A percentile compares a stretch with the other conserved stretches of the same genome.
Evolutionary conservation across 1,140 invertebrate species (phyloP).

Genomic region (Micrasema longulum): DNA sequence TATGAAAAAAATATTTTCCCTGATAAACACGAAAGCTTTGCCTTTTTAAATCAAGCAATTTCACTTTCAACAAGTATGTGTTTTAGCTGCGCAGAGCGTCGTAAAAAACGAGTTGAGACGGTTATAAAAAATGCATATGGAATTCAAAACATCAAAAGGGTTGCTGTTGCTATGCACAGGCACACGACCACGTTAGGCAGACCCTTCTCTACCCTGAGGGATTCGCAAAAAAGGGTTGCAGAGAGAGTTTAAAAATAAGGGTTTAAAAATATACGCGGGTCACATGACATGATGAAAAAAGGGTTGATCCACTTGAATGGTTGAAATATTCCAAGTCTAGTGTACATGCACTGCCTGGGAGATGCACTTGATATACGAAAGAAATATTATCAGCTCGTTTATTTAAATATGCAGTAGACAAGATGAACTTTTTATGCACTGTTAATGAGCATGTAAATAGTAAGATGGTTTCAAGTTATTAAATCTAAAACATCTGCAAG

Average conservation of each 20-base stretch:
- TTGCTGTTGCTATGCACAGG: conserved; percentile 25
- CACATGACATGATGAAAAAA: conserved; percentile 42
- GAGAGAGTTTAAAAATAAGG: conserved; percentile 29
- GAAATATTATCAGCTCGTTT: neutral
- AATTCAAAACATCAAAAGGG: conserved; percentile 39
- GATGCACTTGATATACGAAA: conserved; percentile 29
- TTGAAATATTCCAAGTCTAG: neutral
- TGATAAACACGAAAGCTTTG: too few species aligned
- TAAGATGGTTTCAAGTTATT: too few species aligned
- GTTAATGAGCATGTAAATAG: too few species aligned
- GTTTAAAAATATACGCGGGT: conserved; percentile 52
- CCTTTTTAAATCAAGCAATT: conserved; percentile 5
- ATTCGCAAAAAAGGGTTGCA: conserved; percentile 37
- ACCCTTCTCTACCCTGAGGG: conserved; percentile 17
- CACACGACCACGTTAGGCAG: conserved; percentile 4
- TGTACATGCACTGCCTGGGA: conserved; percentile 37
- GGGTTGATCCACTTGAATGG: conserved; percentile 42
- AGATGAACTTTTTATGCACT: too few species aligned
- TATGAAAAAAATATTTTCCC: too few species aligned
- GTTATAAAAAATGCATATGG: conserved; percentile 35
- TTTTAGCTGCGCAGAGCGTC: conserved; percentile 6
- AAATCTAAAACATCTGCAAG: too few species aligned
- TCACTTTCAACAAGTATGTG: conserved; percentile 27
- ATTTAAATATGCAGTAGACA: too few species aligned
- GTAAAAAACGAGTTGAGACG: conserved; percentile 20